Evolutionary conservation across 2,888 invertebrate genomes (phyloP), one percentile per base, ranked within the genome.

Genomic region (Cheilosia urbana): DNA sequence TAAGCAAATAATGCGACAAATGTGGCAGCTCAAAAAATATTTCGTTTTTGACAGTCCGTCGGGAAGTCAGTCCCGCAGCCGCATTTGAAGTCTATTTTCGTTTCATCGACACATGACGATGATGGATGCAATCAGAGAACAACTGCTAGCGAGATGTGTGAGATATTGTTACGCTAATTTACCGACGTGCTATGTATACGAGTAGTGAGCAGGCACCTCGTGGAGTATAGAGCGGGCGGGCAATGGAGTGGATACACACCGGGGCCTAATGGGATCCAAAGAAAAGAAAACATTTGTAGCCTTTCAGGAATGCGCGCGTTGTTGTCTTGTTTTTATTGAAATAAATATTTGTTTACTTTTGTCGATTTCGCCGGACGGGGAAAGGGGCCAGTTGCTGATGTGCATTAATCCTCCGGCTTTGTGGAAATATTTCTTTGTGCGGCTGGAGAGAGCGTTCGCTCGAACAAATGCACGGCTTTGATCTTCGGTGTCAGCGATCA

Each of bases 221-320:
- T 65, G 69, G 55, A 17, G 49, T 40, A 27, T 7, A 40, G 72
- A 11, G 65, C 57, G 69, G 73, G 55, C 53, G 71, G 19, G 51
- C 17, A n/a, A n/a, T 49, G 65, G 71, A 42, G 62, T 49, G 45
- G 37, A 63, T 65, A 58, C 49, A 65, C 53, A 27, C 7, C 63
- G 79, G 71, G 66, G 71, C 80, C 85, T 85, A 85, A 85, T 85
- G 85, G 85, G 80, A 85, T 85, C 85, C 85, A 85, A 85, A 85
- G 85, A 85, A 85, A 85, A 85, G 85, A 85, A 85, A 85, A 85
- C 85, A 85, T 85, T 85, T 85, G 85, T 85, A 81, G 85, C 85
- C 85, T 80, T 85, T 85, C 72, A 66, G 65, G 58, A 17, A 55
- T 65, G 21, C 34, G 30, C 17, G 57, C 57, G 69, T 45, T 65